Evolutionary conservation across 30 jellyfish, hydroid and myxozoan species (phyloP).

Genomic region (Clytia hemisphaerica): DNA sequence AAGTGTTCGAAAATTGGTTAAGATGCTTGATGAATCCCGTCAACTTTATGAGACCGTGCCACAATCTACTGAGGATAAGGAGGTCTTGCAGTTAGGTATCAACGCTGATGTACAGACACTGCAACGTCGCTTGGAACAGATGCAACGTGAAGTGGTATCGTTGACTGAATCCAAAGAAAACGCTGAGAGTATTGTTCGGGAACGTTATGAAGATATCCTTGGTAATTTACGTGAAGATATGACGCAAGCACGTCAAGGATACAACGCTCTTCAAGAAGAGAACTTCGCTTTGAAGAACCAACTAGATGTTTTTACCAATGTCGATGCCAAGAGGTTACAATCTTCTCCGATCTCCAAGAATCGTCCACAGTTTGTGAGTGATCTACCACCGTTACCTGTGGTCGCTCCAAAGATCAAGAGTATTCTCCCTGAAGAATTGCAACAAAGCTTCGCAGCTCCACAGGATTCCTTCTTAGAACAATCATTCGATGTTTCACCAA

Average conservation of each 20-base stretch:
- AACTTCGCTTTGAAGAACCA: constrained; percentile 60
- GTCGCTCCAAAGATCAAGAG: neutral
- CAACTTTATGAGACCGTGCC: too few species aligned
- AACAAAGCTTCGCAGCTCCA: neutral
- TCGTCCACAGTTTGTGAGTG: neutral
- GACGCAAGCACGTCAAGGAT: constrained; percentile 49
- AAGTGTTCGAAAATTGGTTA: too few species aligned
- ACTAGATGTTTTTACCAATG: constrained; percentile 32
- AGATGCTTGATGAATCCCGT: too few species aligned
- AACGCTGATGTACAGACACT: neutral
- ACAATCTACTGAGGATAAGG: too few species aligned
- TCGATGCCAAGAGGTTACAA: constrained; percentile 27
- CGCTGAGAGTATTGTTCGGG: constrained; percentile 33
- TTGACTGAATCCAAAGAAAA: constrained; percentile 3
- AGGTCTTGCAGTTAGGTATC: neutral
- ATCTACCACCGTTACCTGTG: neutral
- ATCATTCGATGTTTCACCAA: constrained; percentile 36
- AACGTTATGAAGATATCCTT: constrained; percentile 58
- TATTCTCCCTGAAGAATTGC: neutral
- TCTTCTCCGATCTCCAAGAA: neutral
- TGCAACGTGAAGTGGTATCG: constrained; percentile 21
- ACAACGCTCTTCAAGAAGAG: constrained; percentile 51
- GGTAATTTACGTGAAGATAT: constrained; percentile 69
- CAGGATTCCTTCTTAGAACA: constrained; percentile 21
- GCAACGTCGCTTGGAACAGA: neutral